Conservation (phyloP, 2,113 vertebrate species). For the Sprattus sprattus region DNA sequence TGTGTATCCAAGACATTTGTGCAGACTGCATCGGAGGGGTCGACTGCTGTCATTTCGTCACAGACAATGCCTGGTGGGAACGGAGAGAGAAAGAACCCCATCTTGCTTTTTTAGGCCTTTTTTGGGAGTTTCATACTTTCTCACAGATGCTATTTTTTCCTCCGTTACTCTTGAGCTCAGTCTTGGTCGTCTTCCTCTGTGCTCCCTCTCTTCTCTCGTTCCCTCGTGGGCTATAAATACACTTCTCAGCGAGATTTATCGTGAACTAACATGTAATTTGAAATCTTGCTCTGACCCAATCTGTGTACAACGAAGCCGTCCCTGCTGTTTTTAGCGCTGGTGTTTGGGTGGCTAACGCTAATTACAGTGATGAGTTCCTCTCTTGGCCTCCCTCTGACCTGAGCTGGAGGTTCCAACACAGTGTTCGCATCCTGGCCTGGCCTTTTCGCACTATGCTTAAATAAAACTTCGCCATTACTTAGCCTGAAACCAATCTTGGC, state of each 20-base stretch:
- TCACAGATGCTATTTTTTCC: constrained; percentile 12
- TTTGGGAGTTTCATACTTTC: constrained; percentile 12
- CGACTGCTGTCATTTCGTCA: not conserved
- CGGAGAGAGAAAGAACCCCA: not conserved
- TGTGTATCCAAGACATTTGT: constrained; percentile 9
- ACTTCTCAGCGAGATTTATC: constrained; percentile 1
- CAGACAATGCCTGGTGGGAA: not conserved
- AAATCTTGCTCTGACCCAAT: constrained; percentile 11
- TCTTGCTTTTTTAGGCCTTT: constrained; percentile 1
- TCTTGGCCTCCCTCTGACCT: not conserved
- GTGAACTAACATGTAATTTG: constrained; percentile 10
- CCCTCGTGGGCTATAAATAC: constrained; percentile 14
- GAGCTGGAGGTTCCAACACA: not conserved
- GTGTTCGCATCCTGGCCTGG: not conserved
- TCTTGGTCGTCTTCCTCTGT: not conserved
- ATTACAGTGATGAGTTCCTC: constrained; percentile 4
- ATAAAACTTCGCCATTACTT: not conserved
- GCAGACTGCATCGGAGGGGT: not conserved
- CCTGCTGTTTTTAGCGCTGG: constrained; percentile 7
- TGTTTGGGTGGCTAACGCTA: constrained; percentile 15
- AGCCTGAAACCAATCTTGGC: not conserved
- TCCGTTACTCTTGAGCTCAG: not conserved
- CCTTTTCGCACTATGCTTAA: not conserved
- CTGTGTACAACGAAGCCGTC: not conserved
- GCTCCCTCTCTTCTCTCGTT: not conserved